Base-by-base conservation (phyloP, 2,888 invertebrate genomes). In the Venusia cambrica region DNA sequence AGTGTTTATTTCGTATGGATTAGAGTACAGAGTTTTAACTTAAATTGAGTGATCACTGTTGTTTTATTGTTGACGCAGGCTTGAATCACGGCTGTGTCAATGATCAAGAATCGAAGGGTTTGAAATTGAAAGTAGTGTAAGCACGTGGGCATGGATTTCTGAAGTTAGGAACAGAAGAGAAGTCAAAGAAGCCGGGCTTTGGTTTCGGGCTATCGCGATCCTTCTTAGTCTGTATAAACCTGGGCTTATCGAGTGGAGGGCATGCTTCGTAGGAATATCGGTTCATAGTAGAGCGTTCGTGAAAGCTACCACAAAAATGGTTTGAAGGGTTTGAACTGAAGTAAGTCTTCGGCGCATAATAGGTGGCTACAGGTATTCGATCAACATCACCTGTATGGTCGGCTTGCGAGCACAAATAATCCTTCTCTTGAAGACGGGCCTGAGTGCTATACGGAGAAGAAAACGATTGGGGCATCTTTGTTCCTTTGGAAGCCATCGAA, bases 181-280 rank as follows among this genome's bases (percentile, higher is more conserved):
- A 59, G 18, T 57, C 43, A 20, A 64, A 62, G 11, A 46, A 34
- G 7, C 57, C 62, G 14, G 62, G 56, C 10, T 45, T 43, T 4
- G 56, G 38, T 8, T 37, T 20, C 4, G 70, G 68, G 15, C 39
- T 48, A 31, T 66, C 64, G 20, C 67, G 52, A 36, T 61, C 54
- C 26, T 64, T 58, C 13, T 25, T 50, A 9, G 59, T 53, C 22
- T 48, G 31, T 2, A 65, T 48, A 2, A 18, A 14, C 25, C 48
- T 48, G 0, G 67, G 66, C 13, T 36, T 54, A n/a, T 61, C 51
- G 14, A 58, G 43, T 1, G 48, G 22, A 1, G 62, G 57, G 25
- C 53, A 38, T 32, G 7, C 18, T 29, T 41, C 38, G 8, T 27
- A 37, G 7, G 18, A 5, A 15, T 30, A 37, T 12, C 33, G 35